A percentile compares a stretch with the other conserved stretches of the same genome.
Evolutionary conservation across 2,888 invertebrate species (phyloP).

Genomic region (Caenorhabditis sp.): DNA sequence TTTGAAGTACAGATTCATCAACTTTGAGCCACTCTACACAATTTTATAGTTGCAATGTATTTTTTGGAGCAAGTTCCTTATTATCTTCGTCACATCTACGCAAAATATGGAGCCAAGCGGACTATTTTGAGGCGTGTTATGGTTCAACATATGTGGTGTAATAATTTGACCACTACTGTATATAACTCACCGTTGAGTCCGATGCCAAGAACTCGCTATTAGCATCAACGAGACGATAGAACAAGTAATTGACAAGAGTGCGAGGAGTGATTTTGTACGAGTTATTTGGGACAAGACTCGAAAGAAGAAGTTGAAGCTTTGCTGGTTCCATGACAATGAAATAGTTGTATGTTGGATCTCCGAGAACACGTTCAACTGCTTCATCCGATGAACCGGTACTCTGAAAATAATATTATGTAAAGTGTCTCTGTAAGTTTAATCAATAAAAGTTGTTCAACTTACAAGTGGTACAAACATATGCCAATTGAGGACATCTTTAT

Average conservation of each 20-base stretch:
- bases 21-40: too few species aligned
- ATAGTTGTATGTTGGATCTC: constrained; percentile 22
- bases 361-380: constrained; percentile 18
- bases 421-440: too few species aligned
- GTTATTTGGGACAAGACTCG: constrained; percentile 11
- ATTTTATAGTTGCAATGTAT: too few species aligned
- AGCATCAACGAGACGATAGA: constrained; percentile 47
- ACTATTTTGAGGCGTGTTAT: too few species aligned
- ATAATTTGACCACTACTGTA: neutral
- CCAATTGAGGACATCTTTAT: constrained; percentile 35
- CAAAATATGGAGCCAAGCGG: too few species aligned
- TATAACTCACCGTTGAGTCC: constrained; percentile 13
- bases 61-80: too few species aligned
- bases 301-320: constrained; percentile 25
- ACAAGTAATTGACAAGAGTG: constrained; percentile 51
- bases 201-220: constrained; percentile 46
- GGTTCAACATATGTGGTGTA: too few species aligned
- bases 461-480: constrained; percentile 43
- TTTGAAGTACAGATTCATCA: too few species aligned
- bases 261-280: constrained; percentile 40
- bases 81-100: too few species aligned
- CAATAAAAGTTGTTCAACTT: neutral
- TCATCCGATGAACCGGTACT: constrained; percentile 23
- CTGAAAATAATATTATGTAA: too few species aligned
- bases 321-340: constrained; percentile 45